A percentile compares a stretch with the other conserved stretches of the same genome.
These are phyloP conservation scores for Taeniopygia guttata DNA, from an alignment of 2,797 vertebrate genomes.

Conservation along the genomic window DNA sequence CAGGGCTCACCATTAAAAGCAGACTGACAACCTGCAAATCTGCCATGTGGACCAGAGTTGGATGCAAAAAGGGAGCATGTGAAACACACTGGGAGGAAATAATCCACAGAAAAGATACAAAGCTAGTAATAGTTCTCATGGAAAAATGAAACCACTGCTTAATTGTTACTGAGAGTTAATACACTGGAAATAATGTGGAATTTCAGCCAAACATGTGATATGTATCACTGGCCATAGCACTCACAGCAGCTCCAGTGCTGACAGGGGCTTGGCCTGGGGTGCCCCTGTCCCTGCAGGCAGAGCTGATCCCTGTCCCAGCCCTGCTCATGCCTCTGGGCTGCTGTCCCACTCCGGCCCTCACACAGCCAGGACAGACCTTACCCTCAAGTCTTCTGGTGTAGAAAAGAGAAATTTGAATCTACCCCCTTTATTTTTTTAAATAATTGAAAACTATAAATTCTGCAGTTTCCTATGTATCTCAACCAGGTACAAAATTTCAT, in stretches of 20 bases:
- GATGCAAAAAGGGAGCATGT: background rate
- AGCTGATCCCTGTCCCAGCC: background rate
- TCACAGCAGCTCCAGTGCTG: background rate
- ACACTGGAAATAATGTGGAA: background rate
- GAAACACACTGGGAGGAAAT: background rate
- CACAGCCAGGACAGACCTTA: background rate
- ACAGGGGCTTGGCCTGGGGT: background rate
- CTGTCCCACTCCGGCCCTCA: background rate
- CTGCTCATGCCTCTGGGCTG: background rate
- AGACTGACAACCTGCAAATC: background rate
- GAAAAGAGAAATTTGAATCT: background rate
- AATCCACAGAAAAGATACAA: background rate
- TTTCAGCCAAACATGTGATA: background rate
- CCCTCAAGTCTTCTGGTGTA: background rate
- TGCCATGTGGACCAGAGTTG: accelerated
- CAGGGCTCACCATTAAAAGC: background rate
- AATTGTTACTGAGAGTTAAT: background rate
- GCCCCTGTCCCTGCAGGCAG: background rate
- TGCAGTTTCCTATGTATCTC: accelerated
- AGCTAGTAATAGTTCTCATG: background rate
- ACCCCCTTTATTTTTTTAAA: accelerated
- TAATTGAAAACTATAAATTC: background rate
- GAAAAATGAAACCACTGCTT: background rate
- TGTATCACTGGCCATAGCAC: accelerated
- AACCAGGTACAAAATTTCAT: accelerated